phyloP scores from a whole-genome alignment of 2,888 invertebrate species.

The Aelia acuminata region DNA sequence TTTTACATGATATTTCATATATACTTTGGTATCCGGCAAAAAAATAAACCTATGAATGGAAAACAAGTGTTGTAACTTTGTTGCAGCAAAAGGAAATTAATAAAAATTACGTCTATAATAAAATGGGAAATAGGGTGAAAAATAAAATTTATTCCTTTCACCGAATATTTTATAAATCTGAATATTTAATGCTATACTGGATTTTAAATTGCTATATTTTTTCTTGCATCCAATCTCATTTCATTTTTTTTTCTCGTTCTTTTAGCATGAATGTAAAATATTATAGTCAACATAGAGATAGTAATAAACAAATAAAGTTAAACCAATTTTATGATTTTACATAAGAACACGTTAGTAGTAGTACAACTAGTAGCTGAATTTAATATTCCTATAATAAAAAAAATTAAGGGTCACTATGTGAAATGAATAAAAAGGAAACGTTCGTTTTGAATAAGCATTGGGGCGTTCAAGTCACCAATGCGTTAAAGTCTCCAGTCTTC shows the following conservation, averaged over 20 bases:
- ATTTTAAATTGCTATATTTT: neutral
- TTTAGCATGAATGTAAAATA: neutral
- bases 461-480: neutral
- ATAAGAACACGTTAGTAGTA: too few species aligned
- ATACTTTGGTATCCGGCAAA: too few species aligned
- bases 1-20: too few species aligned
- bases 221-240: neutral
- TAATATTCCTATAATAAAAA: neutral
- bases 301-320: too few species aligned
- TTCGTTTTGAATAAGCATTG: neutral
- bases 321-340: too few species aligned
- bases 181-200: neutral
- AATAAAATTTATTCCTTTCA: neutral
- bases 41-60: too few species aligned
- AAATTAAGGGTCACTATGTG: too few species aligned
- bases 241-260: neutral
- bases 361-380: neutral
- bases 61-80: too few species aligned
- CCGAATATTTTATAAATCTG: neutral
- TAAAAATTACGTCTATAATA: too few species aligned
- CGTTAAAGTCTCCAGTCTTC: conserved; percentile 1
- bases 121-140: neutral
- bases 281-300: neutral
- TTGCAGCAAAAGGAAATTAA: too few species aligned
- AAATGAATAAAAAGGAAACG: neutral